phyloP scores from a whole-genome alignment of 2,888 invertebrate species.

The Chymomyza procnemis region DNA sequence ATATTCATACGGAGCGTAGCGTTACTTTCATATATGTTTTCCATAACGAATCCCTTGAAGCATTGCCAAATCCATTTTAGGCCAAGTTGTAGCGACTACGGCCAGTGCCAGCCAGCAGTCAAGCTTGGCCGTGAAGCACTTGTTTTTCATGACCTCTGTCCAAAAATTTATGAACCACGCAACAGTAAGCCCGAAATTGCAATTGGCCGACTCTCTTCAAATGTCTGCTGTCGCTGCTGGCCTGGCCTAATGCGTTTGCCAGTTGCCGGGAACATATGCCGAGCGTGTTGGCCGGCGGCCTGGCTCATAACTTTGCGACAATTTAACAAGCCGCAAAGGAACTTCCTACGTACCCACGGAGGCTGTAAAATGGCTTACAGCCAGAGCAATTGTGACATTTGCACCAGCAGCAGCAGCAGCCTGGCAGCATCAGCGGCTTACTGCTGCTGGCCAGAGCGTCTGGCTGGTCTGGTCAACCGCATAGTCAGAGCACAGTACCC shows the following conservation, averaged over 20 bases:
- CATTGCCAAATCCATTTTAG: not conserved
- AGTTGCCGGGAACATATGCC: not conserved
- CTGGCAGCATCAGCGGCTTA: slow-evolving; percentile 37
- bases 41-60: not conserved
- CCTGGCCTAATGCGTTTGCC: not conserved
- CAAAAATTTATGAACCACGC: not conserved
- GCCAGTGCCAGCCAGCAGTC: not conserved
- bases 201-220: not conserved
- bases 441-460: not conserved
- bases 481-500: not conserved
- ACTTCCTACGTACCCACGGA: not conserved
- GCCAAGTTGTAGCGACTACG: not conserved
- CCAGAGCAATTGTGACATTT: slow-evolving; percentile 56
- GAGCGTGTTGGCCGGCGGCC: not conserved
- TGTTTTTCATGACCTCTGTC: not conserved
- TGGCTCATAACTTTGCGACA: slow-evolving; percentile 61
- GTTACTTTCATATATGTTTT: too few relatives aligned
- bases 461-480: not conserved
- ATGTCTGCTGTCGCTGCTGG: not conserved
- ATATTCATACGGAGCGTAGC: too few relatives aligned
- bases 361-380: not conserved
- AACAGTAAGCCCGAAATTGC: not conserved
- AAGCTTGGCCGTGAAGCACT: not conserved
- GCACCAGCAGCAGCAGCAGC: slow-evolving; percentile 55
- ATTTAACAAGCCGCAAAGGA: slow-evolving; percentile 48